These are phyloP conservation scores for Patella vulgata DNA, from an alignment of 1,140 invertebrate species.

Conservation along the genomic window DNA sequence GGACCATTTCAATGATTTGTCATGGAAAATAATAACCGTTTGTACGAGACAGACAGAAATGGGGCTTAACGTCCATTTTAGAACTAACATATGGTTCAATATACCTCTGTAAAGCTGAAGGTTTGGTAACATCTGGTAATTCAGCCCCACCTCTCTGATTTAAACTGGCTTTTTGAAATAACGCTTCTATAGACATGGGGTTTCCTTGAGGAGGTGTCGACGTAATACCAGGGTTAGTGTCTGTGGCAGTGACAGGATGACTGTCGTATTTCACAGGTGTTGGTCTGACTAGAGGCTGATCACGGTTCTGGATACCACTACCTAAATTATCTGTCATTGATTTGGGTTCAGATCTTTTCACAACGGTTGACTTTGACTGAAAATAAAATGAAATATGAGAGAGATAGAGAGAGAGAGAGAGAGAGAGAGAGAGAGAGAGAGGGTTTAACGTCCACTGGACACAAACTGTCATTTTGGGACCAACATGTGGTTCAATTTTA, in stretches of 20 bases:
- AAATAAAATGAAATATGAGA: too few species aligned
- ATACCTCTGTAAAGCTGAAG: slow-evolving; percentile 8
- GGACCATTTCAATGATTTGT: background rate
- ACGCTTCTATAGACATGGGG: slow-evolving; percentile 44
- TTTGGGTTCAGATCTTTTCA: slow-evolving; percentile 41
- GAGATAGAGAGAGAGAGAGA: too few species aligned
- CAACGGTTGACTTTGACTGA: slow-evolving; percentile 18
- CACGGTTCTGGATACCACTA: background rate
- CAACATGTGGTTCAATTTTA: too few species aligned
- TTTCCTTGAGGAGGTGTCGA: too few species aligned
- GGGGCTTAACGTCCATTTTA: background rate
- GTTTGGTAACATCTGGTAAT: slow-evolving; percentile 25
- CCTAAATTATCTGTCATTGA: slow-evolving; percentile 58
- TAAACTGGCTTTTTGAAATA: slow-evolving; percentile 52
- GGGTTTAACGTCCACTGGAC: too few species aligned
- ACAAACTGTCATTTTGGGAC: too few species aligned
- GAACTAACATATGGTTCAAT: background rate
- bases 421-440: too few species aligned
- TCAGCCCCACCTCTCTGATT: slow-evolving; percentile 33
- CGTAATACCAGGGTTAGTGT: slow-evolving; percentile 12
- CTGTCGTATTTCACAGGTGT: slow-evolving; percentile 32
- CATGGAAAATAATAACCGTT: background rate
- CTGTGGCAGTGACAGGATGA: slow-evolving; percentile 2
- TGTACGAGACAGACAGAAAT: background rate
- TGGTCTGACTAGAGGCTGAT: slow-evolving; percentile 39